Conservation (phyloP, 2,113 vertebrate genomes). For the Anser brachyrhynchus region DNA sequence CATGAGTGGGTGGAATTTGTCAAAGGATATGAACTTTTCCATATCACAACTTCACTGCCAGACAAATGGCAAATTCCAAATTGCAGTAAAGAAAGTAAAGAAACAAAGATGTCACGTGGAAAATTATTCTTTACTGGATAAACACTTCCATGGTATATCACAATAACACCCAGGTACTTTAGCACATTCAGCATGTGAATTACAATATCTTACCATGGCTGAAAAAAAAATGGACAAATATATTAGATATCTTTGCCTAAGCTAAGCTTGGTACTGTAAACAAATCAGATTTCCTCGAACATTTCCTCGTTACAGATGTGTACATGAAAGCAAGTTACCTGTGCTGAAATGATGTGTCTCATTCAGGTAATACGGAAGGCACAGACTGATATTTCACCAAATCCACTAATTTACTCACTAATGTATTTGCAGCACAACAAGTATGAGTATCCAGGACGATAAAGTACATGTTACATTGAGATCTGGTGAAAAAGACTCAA, state of each 20-base stretch:
- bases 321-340: not conserved
- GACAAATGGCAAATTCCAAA: not conserved
- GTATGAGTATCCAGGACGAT: not conserved
- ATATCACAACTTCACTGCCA: not conserved
- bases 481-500: slow-evolving; percentile 1
- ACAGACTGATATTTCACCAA: not conserved
- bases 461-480: not conserved
- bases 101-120: not conserved
- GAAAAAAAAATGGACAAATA: not conserved
- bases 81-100: not conserved
- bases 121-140: not conserved
- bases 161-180: not conserved
- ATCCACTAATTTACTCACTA: not conserved
- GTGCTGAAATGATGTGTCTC: not conserved
- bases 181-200: not conserved
- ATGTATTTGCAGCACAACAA: not conserved
- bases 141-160: not conserved
- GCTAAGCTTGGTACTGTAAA: not conserved
- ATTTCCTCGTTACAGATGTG: not conserved
- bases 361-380: not conserved
- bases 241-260: not conserved
- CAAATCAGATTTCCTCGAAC: not conserved
- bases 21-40: not conserved
- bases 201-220: not conserved
- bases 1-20: not conserved